phyloP scores from a whole-genome alignment of 2,888 invertebrate species.

The Sialis lutaria region DNA sequence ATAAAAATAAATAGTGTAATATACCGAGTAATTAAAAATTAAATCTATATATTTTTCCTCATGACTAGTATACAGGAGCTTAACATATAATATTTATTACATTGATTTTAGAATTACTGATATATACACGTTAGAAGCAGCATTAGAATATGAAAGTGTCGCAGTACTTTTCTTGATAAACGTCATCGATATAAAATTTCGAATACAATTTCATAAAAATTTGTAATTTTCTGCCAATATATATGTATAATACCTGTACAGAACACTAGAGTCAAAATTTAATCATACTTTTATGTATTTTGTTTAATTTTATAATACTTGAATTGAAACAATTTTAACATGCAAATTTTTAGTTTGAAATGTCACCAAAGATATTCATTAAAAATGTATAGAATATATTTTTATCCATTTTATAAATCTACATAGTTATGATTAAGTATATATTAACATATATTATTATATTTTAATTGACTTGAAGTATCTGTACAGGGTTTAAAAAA shows the following conservation, averaged over 20 bases:
- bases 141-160: not conserved
- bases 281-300: too few relatives aligned
- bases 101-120: conserved; percentile 4
- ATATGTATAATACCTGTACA: not conserved
- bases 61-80: conserved; percentile 6
- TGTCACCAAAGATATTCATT: too few relatives aligned
- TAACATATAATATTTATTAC: conserved; percentile 3
- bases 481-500: too few relatives aligned
- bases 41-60: not conserved
- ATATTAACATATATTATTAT: too few relatives aligned
- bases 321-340: too few relatives aligned
- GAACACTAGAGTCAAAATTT: too few relatives aligned
- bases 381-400: too few relatives aligned
- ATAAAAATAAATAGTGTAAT: not conserved
- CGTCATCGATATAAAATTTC: not conserved
- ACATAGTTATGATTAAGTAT: too few relatives aligned
- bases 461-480: too few relatives aligned
- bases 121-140: not conserved
- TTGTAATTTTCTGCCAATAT: not conserved
- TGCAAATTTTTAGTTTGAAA: too few relatives aligned
- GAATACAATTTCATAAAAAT: not conserved
- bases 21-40: not conserved
- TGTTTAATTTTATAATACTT: too few relatives aligned
- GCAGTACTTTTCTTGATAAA: not conserved
- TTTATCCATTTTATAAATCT: too few relatives aligned